phyloP scores from a whole-genome alignment of 2,888 invertebrate genomes.

The Mylabris sibirica region DNA sequence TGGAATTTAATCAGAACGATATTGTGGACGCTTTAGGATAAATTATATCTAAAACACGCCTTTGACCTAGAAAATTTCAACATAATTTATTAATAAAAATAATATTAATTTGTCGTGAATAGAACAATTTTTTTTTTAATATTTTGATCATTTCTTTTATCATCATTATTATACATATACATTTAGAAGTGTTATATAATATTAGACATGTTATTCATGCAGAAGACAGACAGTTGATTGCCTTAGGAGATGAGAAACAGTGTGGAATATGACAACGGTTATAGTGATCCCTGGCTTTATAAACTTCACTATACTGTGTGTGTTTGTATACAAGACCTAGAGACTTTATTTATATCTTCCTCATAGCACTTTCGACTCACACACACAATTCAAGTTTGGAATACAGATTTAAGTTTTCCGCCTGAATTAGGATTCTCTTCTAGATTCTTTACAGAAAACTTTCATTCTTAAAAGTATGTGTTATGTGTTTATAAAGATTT shows the following conservation, averaged over 20 bases:
- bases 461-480: neutral
- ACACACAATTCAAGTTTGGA: neutral
- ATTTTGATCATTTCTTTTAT: too few relatives aligned
- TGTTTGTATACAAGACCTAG: neutral
- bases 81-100: neutral
- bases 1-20: conserved; percentile 5
- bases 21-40: conserved; percentile 6
- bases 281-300: neutral
- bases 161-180: neutral
- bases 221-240: conserved; percentile 4
- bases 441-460: neutral
- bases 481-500: conserved; percentile 2
- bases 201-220: neutral
- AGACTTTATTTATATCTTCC: neutral
- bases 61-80: neutral
- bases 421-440: neutral
- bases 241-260: neutral
- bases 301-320: neutral
- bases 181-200: neutral
- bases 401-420: neutral
- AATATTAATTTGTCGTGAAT: neutral
- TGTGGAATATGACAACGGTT: neutral
- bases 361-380: neutral
- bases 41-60: conserved; percentile 2
- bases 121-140: neutral